Evolutionary conservation across 2,113 vertebrate genomes (phyloP).

Genomic region (Eublepharis macularius): DNA sequence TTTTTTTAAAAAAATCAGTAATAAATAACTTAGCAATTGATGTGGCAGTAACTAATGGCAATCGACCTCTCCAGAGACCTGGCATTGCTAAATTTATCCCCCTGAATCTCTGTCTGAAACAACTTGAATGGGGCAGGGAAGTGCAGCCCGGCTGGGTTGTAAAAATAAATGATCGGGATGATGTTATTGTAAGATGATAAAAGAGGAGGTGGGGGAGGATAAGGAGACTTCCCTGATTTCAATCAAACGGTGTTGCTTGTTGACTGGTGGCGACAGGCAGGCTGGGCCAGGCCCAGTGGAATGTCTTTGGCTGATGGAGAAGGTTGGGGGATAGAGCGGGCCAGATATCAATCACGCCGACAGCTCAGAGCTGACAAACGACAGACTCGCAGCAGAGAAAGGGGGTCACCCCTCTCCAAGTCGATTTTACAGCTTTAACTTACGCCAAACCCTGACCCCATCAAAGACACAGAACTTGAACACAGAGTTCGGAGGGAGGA

Average conservation of each 20-base stretch:
- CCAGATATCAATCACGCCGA: slow-evolving; percentile 75
- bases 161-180: slow-evolving; percentile 43
- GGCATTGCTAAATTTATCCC: not conserved
- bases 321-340: slow-evolving; percentile 59
- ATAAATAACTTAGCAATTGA: not conserved
- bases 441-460: slow-evolving; percentile 2
- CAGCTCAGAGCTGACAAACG: slow-evolving; percentile 69
- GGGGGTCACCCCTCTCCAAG: slow-evolving; percentile 9
- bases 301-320: slow-evolving; percentile 67
- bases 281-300: slow-evolving; percentile 56
- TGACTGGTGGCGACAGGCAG: slow-evolving; percentile 38
- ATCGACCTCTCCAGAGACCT: not conserved
- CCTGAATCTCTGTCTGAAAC: not conserved
- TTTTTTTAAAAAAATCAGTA: too few species aligned
- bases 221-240: slow-evolving; percentile 42
- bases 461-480: not conserved
- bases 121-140: not conserved
- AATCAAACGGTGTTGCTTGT: not conserved
- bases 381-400: slow-evolving; percentile 63
- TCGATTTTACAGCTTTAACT: not conserved
- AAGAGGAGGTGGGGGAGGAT: slow-evolving; percentile 1
- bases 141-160: not conserved
- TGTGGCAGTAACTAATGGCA: not conserved
- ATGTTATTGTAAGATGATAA: slow-evolving; percentile 60
- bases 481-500: too few species aligned